A percentile compares a stretch with the other conserved stretches of the same genome.
Conservation (phyloP, 2,888 invertebrate genomes). For the Andrena dorsata region DNA sequence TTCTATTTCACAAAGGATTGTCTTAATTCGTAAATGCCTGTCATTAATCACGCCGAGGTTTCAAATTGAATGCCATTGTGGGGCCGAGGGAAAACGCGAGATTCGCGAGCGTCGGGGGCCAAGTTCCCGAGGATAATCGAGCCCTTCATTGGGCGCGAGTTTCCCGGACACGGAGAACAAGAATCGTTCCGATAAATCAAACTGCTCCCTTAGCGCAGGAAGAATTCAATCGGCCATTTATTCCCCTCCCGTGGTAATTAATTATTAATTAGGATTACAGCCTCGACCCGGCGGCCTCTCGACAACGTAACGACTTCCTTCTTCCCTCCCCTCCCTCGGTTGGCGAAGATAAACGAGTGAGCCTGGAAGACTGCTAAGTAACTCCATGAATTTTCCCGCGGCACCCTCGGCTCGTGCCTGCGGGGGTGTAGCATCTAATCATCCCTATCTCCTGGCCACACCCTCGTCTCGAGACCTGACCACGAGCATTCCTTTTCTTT, state of each 20-base stretch:
- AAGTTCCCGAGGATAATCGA: slow-evolving; percentile 32
- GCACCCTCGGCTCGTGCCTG: slow-evolving; percentile 63
- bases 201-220: slow-evolving; percentile 63
- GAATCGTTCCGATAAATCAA: slow-evolving; percentile 68
- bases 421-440: slow-evolving; percentile 80
- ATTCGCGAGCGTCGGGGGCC: not conserved
- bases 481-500: slow-evolving; percentile 38
- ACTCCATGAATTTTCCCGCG: slow-evolving; percentile 83
- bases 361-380: slow-evolving; percentile 76
- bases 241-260: slow-evolving; percentile 72
- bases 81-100: slow-evolving; percentile 27
- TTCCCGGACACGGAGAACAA: slow-evolving; percentile 27
- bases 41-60: not conserved
- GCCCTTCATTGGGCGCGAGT: slow-evolving; percentile 30
- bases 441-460: slow-evolving; percentile 80
- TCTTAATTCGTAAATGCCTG: not conserved
- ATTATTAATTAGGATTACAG: slow-evolving; percentile 76
- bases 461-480: slow-evolving; percentile 70
- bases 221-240: slow-evolving; percentile 74
- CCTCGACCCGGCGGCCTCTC: slow-evolving; percentile 67
- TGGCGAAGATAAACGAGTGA: slow-evolving; percentile 78
- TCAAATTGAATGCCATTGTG: slow-evolving; percentile 10
- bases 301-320: slow-evolving; percentile 80
- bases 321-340: slow-evolving; percentile 57
- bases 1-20: not conserved